Percentiles rank a stretch among this genome's conserved stretches.
phyloP scores from a whole-genome alignment of 2,888 invertebrate species.

The Penaeus monodon region DNA sequence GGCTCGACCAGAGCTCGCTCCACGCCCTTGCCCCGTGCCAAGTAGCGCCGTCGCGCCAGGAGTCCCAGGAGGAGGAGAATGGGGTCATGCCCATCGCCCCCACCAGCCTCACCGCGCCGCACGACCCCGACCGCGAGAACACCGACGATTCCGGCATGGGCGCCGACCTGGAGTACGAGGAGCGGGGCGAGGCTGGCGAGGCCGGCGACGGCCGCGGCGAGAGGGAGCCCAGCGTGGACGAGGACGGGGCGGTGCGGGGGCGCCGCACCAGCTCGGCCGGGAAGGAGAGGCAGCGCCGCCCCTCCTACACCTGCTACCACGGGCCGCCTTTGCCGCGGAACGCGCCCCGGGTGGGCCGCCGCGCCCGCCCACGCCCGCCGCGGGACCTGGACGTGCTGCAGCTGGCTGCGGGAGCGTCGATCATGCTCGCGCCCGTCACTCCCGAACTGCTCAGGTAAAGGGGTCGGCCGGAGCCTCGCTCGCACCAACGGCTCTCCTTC shows the following conservation, averaged over 20 bases:
- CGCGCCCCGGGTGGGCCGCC: slow-evolving; percentile 50
- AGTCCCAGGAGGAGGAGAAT: not conserved
- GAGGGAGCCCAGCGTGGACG: slow-evolving; percentile 29
- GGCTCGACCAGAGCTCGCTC: slow-evolving; percentile 38
- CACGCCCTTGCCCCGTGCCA: slow-evolving; percentile 24
- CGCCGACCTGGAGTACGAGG: slow-evolving; percentile 52
- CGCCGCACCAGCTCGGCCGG: slow-evolving; percentile 45
- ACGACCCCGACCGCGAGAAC: slow-evolving; percentile 53
- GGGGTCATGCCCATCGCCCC: not conserved
- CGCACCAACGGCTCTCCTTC: no score
- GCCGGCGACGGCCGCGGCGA: slow-evolving; percentile 25
- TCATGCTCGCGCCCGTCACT: slow-evolving; percentile 62
- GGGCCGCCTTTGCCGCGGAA: slow-evolving; percentile 50
- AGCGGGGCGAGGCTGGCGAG: slow-evolving; percentile 2
- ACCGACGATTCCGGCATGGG: slow-evolving; percentile 62
- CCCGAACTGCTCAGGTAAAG: slow-evolving; percentile 64
- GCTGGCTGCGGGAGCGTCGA: slow-evolving; percentile 62
- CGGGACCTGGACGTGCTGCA: slow-evolving; percentile 57
- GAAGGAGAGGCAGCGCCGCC: slow-evolving; percentile 46
- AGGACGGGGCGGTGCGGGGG: slow-evolving; percentile 27
- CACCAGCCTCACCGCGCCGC: slow-evolving; percentile 1
- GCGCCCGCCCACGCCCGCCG: slow-evolving; percentile 53
- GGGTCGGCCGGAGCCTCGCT: no score
- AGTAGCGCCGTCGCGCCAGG: not conserved
- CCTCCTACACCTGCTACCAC: slow-evolving; percentile 64